Percentiles rank a stretch among this genome's conserved stretches.
These are phyloP conservation scores for Alsophila aescularia DNA, from an alignment of 2,888 invertebrate genomes.

Conservation along the genomic window DNA sequence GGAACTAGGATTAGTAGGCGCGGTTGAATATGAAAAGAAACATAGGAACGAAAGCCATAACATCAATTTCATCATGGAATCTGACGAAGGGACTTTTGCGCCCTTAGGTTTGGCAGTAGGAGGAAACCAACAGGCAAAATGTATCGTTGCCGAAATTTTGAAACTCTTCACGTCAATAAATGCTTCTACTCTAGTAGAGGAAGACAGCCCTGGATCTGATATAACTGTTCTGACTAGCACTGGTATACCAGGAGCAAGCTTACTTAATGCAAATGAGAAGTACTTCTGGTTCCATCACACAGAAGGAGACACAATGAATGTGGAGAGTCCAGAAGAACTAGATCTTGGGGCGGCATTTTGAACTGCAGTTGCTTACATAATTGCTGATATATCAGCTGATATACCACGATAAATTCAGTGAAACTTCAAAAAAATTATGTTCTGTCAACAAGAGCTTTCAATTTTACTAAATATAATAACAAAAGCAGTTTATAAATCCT, in stretches of 20 bases:
- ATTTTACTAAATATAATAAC: not conserved
- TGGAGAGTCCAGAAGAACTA: conserved; percentile 87
- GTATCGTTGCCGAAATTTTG: conserved; percentile 88
- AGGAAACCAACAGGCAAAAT: conserved; percentile 85
- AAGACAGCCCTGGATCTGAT: conserved; percentile 88
- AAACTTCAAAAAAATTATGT: not conserved
- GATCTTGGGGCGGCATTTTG: conserved; percentile 91
- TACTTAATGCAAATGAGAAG: conserved; percentile 87
- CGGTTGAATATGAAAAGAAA: conserved; percentile 84
- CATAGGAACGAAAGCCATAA: conserved; percentile 84
- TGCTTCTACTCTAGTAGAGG: conserved; percentile 84
- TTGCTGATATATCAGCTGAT: conserved; percentile 89
- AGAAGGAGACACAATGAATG: conserved; percentile 91
- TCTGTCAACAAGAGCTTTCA: no score
- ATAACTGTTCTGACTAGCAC: conserved; percentile 85
- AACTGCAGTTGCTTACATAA: conserved; percentile 90
- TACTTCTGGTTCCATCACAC: conserved; percentile 92
- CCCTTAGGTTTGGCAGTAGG: conserved; percentile 88
- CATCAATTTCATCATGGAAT: conserved; percentile 92
- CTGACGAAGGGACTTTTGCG: conserved; percentile 91
- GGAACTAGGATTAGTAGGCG: conserved; percentile 89
- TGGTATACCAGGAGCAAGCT: conserved; percentile 89
- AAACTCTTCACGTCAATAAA: conserved; percentile 88
- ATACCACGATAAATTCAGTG: conserved; percentile 79
- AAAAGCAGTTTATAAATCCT: not conserved